phyloP scores from a whole-genome alignment of 2,797 vertebrate genomes.

The Odontamblyopus rebecca region DNA sequence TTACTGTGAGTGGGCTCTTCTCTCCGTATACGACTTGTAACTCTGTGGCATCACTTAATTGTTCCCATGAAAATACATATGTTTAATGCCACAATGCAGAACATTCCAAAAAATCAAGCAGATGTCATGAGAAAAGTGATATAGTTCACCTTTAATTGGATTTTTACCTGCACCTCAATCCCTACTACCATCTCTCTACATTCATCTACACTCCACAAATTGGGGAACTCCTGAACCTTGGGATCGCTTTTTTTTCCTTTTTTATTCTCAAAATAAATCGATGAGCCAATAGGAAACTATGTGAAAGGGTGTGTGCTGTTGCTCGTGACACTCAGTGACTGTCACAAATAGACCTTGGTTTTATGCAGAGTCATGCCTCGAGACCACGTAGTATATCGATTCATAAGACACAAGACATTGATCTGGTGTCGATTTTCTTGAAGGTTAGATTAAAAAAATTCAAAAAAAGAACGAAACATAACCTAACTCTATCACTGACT shows the following conservation, averaged over 20 bases:
- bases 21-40: background rate
- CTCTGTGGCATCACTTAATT: background rate
- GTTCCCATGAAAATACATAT: background rate
- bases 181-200: background rate
- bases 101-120: background rate
- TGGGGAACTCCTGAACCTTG: background rate
- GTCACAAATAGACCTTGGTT: conserved; percentile 6
- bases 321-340: background rate
- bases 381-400: background rate
- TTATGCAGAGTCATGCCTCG: conserved; percentile 7
- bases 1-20: no score
- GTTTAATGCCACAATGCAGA: background rate
- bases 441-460: background rate
- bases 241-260: background rate
- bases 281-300: background rate
- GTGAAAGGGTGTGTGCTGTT: background rate
- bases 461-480: no score
- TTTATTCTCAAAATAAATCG: conserved; percentile 11
- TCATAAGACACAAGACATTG: background rate
- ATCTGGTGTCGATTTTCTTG: background rate
- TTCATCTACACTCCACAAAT: background rate
- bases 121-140: no score
- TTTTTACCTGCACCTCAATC: no score
- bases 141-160: no score
- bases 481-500: background rate